A percentile compares a stretch with the other conserved stretches of the same genome.
These are phyloP conservation scores for Turritopsis dohrnii DNA, from an alignment of 30 jellyfish, hydroid and myxozoan genomes.

Conservation along the genomic window DNA sequence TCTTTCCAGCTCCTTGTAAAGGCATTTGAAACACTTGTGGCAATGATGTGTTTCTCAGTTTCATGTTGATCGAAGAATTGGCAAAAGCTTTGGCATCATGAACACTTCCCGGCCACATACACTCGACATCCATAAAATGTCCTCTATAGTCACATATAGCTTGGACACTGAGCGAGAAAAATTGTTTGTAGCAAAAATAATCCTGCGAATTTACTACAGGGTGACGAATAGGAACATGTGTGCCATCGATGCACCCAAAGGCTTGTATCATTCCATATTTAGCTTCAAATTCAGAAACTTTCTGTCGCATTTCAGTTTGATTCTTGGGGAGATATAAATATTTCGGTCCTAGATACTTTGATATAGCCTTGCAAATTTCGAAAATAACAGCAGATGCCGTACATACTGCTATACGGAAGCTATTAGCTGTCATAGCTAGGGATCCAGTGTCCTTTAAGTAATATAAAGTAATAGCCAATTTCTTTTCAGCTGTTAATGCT, in stretches of 20 bases:
- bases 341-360: neutral
- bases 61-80: neutral
- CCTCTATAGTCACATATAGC: constrained; percentile 29
- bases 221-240: constrained; percentile 13
- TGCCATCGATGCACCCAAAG: constrained; percentile 43
- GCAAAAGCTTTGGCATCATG: constrained; percentile 36
- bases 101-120: constrained; percentile 33
- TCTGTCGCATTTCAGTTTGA: neutral
- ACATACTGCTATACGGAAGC: neutral
- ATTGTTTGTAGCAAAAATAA: constrained; percentile 21
- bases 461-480: neutral
- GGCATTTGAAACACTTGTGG: neutral
- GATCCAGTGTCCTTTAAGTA: neutral
- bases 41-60: constrained; percentile 16
- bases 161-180: constrained; percentile 18
- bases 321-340: neutral
- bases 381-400: neutral
- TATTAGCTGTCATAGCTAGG: neutral
- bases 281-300: too few relatives aligned
- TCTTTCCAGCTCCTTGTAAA: constrained; percentile 12
- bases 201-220: constrained; percentile 23
- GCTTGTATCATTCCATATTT: constrained; percentile 30
- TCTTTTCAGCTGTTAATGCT: neutral
- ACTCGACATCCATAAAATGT: constrained; percentile 23
- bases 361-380: neutral